A percentile compares a stretch with the other conserved stretches of the same genome.
These are phyloP conservation scores for Petrocephalus zakoni DNA, from an alignment of 2,113 vertebrate species.

Conservation along the genomic window DNA sequence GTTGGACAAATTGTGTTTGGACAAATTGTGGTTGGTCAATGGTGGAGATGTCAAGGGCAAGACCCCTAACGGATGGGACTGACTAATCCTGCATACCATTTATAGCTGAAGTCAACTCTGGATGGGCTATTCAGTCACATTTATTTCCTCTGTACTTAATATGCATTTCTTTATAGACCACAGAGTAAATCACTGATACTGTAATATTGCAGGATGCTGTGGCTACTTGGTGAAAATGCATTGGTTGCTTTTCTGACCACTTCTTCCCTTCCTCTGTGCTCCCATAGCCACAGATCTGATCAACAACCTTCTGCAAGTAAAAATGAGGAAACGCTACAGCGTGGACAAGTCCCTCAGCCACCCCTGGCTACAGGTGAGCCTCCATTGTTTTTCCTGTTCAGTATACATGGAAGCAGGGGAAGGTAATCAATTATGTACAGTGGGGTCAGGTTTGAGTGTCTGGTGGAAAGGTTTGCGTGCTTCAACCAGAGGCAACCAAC, in stretches of 20 bases:
- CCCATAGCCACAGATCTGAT: conserved; percentile 88
- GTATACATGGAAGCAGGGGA: too few relatives aligned
- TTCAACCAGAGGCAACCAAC: not conserved
- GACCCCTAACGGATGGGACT: too few relatives aligned
- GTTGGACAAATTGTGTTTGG: not conserved
- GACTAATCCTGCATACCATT: not conserved
- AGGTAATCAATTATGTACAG: not conserved
- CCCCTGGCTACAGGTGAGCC: conserved; percentile 88
- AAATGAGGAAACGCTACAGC: conserved; percentile 97
- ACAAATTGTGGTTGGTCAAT: too few relatives aligned
- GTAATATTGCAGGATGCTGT: not conserved
- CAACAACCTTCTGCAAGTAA: conserved; percentile 97
- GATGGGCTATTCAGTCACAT: not conserved
- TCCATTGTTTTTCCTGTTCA: not conserved
- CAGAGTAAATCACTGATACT: not conserved
- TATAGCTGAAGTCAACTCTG: not conserved
- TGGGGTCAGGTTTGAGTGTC: not conserved
- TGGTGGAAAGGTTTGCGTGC: not conserved
- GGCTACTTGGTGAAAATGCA: not conserved
- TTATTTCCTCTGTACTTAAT: not conserved
- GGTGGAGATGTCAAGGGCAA: too few relatives aligned
- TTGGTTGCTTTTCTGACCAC: not conserved
- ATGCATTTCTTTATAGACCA: not conserved
- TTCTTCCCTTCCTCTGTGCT: conserved; percentile 24
- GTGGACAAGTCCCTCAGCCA: conserved; percentile 98